Evolutionary conservation across 2,888 invertebrate genomes (phyloP).

Genomic region (Ptilodon capucinus): DNA sequence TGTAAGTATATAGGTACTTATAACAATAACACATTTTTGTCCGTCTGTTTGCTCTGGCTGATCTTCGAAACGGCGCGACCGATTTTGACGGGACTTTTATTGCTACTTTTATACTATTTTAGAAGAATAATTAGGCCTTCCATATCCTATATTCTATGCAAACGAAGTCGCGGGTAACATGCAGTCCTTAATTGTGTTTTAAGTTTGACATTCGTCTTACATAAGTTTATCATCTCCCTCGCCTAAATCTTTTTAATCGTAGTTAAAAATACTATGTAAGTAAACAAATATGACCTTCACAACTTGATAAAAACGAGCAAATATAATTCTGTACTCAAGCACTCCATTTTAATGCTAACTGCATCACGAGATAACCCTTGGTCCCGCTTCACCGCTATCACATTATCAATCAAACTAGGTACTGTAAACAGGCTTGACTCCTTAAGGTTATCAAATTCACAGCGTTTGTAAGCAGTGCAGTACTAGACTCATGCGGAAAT

Average conservation of each 20-base stretch:
- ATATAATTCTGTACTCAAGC: constrained; percentile 32
- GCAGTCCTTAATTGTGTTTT: background rate
- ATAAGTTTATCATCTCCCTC: constrained; percentile 19
- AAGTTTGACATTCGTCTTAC: constrained; percentile 10
- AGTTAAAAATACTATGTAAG: constrained; percentile 31
- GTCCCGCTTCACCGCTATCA: constrained; percentile 51
- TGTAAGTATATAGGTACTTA: too few species aligned
- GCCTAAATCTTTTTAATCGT: constrained; percentile 5
- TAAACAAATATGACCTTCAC: constrained; percentile 30
- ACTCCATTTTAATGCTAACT: constrained; percentile 39
- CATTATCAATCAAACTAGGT: constrained; percentile 68
- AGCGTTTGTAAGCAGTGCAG: constrained; percentile 41
- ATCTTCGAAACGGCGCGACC: too few species aligned
- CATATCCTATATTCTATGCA: too few species aligned
- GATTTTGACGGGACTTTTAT: too few species aligned
- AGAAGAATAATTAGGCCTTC: too few species aligned
- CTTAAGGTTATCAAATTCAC: constrained; percentile 51
- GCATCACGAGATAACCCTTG: constrained; percentile 53
- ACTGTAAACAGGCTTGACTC: constrained; percentile 58
- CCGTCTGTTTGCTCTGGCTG: too few species aligned
- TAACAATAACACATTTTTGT: too few species aligned
- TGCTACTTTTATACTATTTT: too few species aligned
- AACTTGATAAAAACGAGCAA: constrained; percentile 20
- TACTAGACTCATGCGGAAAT: constrained; percentile 50
- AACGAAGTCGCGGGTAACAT: too few species aligned